A percentile compares a stretch with the other conserved stretches of the same genome.
Evolutionary conservation across 2,113 vertebrate species (phyloP).

Genomic region (Campylomormyrus numenius): DNA sequence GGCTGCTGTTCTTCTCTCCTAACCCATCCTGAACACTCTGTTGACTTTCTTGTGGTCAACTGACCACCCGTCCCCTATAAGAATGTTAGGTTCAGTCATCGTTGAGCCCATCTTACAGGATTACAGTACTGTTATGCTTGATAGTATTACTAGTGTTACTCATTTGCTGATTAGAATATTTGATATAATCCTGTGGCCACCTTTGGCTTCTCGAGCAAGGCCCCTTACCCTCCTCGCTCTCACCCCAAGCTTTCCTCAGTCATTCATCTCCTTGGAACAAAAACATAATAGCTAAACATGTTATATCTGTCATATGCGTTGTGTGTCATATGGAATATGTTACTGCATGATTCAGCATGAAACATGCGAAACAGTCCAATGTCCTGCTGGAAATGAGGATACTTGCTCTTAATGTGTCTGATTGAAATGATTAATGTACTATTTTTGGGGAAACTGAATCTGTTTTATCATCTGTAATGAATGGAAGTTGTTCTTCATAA

Average conservation of each 20-base stretch:
- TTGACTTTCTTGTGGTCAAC: background rate
- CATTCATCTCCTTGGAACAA: background rate
- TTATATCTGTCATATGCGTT: background rate
- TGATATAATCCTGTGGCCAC: background rate
- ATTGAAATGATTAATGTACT: background rate
- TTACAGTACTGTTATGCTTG: background rate
- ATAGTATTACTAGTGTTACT: background rate
- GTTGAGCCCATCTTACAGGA: background rate
- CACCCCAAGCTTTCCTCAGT: background rate
- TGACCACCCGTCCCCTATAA: background rate
- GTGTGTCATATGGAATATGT: background rate
- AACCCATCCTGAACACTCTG: background rate
- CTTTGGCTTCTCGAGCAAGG: background rate
- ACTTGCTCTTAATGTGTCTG: background rate
- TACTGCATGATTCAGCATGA: background rate
- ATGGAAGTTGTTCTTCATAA: background rate
- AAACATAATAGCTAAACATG: background rate
- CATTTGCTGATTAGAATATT: background rate
- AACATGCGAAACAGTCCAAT: background rate
- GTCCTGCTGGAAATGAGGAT: background rate
- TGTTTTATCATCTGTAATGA: background rate
- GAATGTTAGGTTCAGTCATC: background rate
- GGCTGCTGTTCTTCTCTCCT: background rate
- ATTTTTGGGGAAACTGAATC: background rate
- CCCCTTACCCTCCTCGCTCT: background rate